Evolutionary conservation across 2,113 vertebrate genomes (phyloP).

Genomic region (Hassar affinis): DNA sequence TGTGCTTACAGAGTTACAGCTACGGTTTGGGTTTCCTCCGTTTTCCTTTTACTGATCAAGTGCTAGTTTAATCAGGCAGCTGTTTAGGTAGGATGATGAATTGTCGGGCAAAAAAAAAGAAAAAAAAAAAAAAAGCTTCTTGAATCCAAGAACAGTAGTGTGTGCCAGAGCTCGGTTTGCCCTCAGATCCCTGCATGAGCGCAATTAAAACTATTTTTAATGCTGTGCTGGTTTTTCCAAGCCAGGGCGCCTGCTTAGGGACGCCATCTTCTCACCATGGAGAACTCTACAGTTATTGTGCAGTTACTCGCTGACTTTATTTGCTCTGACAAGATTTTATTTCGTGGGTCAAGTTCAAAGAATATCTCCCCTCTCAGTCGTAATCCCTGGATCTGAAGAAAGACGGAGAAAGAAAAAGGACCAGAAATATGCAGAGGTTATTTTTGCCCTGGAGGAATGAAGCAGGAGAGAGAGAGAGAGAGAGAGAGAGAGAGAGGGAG

Average conservation of each 20-base stretch:
- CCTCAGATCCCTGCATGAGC: conserved; percentile 59
- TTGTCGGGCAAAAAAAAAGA: conserved; percentile 21
- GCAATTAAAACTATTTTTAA: conserved; percentile 65
- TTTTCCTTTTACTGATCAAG: conserved; percentile 26
- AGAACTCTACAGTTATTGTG: conserved; percentile 61
- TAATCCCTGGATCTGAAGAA: conserved; percentile 70
- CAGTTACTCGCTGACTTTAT: conserved; percentile 60
- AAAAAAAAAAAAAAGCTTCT: conserved; percentile 56
- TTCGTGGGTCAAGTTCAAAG: conserved; percentile 64
- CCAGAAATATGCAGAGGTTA: conserved; percentile 63
- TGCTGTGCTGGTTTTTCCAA: conserved; percentile 46
- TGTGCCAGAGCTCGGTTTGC: conserved; percentile 30
- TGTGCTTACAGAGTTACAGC: neutral
- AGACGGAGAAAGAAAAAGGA: neutral
- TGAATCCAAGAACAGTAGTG: conserved; percentile 38
- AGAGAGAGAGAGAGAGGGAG: conserved; percentile 19
- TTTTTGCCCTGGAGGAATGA: conserved; percentile 65
- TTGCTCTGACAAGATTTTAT: conserved; percentile 72
- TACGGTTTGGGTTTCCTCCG: neutral
- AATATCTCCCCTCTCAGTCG: conserved; percentile 24
- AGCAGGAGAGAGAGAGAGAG: conserved; percentile 37
- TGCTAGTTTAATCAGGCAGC: conserved; percentile 33
- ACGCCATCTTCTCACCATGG: conserved; percentile 43
- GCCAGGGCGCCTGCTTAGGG: conserved; percentile 51
- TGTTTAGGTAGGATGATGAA: conserved; percentile 54